Evolutionary conservation across 2,888 invertebrate species (phyloP).

Genomic region (Dasysyrphus tricinctus): DNA sequence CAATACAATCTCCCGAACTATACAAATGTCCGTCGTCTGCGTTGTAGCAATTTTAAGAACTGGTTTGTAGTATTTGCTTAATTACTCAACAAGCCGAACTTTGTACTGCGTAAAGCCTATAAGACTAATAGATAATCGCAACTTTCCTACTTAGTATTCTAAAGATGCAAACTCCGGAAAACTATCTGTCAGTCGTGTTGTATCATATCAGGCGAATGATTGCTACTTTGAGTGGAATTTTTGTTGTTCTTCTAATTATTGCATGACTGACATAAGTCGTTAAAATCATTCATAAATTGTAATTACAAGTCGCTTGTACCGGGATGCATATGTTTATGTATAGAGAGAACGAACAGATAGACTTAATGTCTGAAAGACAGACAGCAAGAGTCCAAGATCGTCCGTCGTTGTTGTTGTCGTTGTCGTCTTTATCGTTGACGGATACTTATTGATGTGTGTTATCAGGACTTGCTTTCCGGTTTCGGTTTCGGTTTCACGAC

Average conservation of each 20-base stretch:
- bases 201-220: slow-evolving; percentile 29
- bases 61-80: slow-evolving; percentile 53
- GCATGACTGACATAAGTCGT: slow-evolving; percentile 33
- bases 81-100: slow-evolving; percentile 58
- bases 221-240: slow-evolving; percentile 12
- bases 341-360: slow-evolving; percentile 37
- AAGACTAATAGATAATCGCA: slow-evolving; percentile 34
- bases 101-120: slow-evolving; percentile 49
- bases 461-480: slow-evolving; percentile 63
- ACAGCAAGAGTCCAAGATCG: not conserved
- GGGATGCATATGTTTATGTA: not conserved
- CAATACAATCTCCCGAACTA: not conserved
- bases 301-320: slow-evolving; percentile 18
- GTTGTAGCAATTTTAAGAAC: slow-evolving; percentile 37
- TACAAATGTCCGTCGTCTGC: not conserved
- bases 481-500: slow-evolving; percentile 63
- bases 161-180: slow-evolving; percentile 27
- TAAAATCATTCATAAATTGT: slow-evolving; percentile 39
- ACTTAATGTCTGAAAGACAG: slow-evolving; percentile 46
- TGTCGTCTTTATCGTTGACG: slow-evolving; percentile 27
- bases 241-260: slow-evolving; percentile 5
- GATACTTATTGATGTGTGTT: slow-evolving; percentile 47
- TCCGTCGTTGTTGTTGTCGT: slow-evolving; percentile 7
- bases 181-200: slow-evolving; percentile 18
- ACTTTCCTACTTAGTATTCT: slow-evolving; percentile 42